These are phyloP conservation scores for Platygyra sinensis DNA, from an alignment of 64 coral and sea anemone species.

Conservation along the genomic window DNA sequence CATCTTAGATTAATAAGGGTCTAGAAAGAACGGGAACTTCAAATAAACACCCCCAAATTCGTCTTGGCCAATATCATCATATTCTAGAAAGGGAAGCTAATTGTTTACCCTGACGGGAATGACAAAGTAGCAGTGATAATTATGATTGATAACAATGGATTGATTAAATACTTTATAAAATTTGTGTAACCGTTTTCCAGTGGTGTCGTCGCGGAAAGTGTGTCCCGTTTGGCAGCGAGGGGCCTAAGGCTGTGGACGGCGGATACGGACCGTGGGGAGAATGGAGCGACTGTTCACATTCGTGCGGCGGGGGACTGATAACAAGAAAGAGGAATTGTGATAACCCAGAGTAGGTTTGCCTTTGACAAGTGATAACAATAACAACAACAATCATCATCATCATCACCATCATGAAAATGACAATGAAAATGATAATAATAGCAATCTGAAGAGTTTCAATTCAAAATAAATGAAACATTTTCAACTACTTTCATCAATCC, in stretches of 20 bases:
- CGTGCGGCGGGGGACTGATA: constrained; percentile 64
- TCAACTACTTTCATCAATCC: no score
- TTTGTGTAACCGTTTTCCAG: not conserved
- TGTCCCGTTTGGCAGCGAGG: constrained; percentile 49
- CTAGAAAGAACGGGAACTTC: no score
- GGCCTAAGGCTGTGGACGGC: constrained; percentile 59
- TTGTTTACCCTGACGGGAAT: no score
- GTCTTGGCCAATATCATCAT: no score
- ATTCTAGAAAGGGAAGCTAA: no score
- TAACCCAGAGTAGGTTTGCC: constrained; percentile 43
- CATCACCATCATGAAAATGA: not conserved
- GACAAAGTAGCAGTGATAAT: not conserved
- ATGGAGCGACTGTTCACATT: constrained; percentile 58
- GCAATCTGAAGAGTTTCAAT: not conserved
- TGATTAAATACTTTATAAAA: not conserved
- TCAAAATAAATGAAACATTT: no score
- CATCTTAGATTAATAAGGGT: no score
- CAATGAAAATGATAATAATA: not conserved
- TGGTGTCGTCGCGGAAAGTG: constrained; percentile 62
- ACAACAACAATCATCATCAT: no score
- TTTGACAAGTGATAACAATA: not conserved
- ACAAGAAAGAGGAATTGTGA: constrained; percentile 57
- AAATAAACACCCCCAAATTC: no score
- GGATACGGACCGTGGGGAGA: constrained; percentile 34
- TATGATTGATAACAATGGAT: no score